These are phyloP conservation scores for Acromyrmex heyeri DNA, from an alignment of 1,140 invertebrate genomes.

Conservation along the genomic window DNA sequence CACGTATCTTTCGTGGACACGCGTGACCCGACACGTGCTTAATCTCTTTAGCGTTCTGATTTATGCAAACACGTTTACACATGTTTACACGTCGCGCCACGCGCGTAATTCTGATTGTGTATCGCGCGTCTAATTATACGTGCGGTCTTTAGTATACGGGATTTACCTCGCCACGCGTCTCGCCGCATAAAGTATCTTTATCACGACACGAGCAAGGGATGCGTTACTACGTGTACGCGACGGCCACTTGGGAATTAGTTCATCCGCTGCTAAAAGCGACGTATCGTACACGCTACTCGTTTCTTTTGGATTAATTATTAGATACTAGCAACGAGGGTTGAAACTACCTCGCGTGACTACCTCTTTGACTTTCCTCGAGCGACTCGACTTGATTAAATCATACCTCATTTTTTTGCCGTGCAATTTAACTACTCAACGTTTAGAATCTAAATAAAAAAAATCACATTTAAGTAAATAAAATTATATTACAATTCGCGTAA, in stretches of 20 bases:
- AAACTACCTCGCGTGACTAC: constrained; percentile 24
- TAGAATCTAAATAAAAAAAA: background rate
- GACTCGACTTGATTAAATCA: constrained; percentile 8
- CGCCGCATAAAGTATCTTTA: constrained; percentile 54
- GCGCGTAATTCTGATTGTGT: constrained; percentile 58
- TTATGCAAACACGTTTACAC: constrained; percentile 35
- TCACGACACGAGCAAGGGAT: background rate
- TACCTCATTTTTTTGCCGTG: background rate
- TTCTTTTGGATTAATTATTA: constrained; percentile 37
- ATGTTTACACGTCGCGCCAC: constrained; percentile 53
- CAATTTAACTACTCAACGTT: background rate
- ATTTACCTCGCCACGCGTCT: background rate
- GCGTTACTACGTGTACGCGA: background rate
- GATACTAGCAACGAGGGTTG: background rate
- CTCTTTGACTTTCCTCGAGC: constrained; percentile 2
- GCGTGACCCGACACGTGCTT: constrained; percentile 55
- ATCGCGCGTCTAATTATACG: constrained; percentile 57
- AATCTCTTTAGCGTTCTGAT: constrained; percentile 55
- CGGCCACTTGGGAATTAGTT: constrained; percentile 18
- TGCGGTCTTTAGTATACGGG: constrained; percentile 26
- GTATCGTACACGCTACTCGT: background rate
- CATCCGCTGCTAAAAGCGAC: constrained; percentile 14
- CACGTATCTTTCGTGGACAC: constrained; percentile 33
- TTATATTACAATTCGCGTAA: background rate
- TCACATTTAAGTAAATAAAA: background rate